Base-by-base conservation (phyloP, 2,797 vertebrate species). In the Muscicapa striata region DNA sequence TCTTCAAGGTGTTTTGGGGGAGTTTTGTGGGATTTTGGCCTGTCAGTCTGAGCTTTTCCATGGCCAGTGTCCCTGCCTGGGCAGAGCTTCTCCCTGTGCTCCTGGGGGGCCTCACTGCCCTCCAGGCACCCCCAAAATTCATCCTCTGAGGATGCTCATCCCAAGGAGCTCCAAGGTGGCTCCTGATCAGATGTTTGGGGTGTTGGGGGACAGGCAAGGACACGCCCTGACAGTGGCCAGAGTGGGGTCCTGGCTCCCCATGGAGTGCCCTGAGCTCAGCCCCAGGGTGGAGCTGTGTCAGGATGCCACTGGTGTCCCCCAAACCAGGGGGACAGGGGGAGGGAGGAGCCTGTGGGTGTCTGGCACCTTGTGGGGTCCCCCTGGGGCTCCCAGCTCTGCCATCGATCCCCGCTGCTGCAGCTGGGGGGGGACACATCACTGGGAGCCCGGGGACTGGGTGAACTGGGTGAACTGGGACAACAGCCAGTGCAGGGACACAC, bases 221-320 rank as follows among this genome's bases (percentile, higher is more conserved):
- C 43, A 0, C 1, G 26, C 6, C 18, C 68, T 9, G 2, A 1
- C 10, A 10, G 57, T 4, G 52, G 52, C 57, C 70, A 40, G 54
- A 34, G 15, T 0, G 2, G 21, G 18, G 40, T 36, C 54, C 45
- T 23, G 5, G 21, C 14, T 34, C 29, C 43, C 7, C 2, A 0
- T 5, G 3, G 4, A 79, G 30, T n/a, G 30, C 79, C 48, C 80
- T 21, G 40, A 2, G 0, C 68, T 26, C 36, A 34, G 52, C 29
- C 64, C 51, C 51, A 4, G 2, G 0, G 2, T 0, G 5, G 15
- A 34, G 30, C 40, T 0, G 0, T 13, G 36, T 11, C 41, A 5
- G 61, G 10, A 21, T 22, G 69, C 13, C 84, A 48, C 59, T 1
- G 0, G 6, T 0, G 4, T 38, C 41, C 55, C 74, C 76, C 26